A percentile compares a stretch with the other conserved stretches of the same genome.
Evolutionary conservation across 2,888 invertebrate genomes (phyloP).

Genomic region (Melieria crassipennis): DNA sequence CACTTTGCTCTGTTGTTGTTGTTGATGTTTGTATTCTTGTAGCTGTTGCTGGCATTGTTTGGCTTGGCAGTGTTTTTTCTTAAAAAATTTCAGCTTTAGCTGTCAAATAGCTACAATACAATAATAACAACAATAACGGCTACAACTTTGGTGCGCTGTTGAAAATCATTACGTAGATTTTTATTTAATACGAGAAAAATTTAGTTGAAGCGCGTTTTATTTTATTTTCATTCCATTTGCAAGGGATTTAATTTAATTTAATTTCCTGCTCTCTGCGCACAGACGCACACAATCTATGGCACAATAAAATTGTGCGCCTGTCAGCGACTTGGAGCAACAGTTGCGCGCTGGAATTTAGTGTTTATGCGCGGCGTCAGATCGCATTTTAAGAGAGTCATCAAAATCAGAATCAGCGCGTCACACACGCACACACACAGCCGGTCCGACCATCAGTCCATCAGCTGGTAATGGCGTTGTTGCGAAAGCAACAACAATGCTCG

Average conservation of each 20-base stretch:
- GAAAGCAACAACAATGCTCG: no score
- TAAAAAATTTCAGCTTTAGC: not conserved
- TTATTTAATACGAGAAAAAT: constrained; percentile 25
- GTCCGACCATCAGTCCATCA: no score
- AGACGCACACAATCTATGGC: not conserved
- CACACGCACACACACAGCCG: not conserved
- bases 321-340: no score
- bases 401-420: not conserved
- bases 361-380: not conserved
- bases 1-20: not conserved
- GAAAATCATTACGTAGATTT: constrained; percentile 30
- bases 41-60: no score
- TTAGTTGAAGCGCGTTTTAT: not conserved
- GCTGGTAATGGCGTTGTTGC: no score
- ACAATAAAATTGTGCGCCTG: no score
- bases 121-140: not conserved
- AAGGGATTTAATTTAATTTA: constrained; percentile 5
- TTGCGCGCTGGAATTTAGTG: not conserved
- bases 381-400: constrained; percentile 4
- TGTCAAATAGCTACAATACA: not conserved
- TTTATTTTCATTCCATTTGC: not conserved
- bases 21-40: no score
- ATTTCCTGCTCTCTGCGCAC: not conserved
- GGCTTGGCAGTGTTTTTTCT: not conserved
- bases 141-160: constrained; percentile 22